Evolutionary conservation across 2,113 vertebrate species (phyloP).

Genomic region (Corvus hawaiiensis): DNA sequence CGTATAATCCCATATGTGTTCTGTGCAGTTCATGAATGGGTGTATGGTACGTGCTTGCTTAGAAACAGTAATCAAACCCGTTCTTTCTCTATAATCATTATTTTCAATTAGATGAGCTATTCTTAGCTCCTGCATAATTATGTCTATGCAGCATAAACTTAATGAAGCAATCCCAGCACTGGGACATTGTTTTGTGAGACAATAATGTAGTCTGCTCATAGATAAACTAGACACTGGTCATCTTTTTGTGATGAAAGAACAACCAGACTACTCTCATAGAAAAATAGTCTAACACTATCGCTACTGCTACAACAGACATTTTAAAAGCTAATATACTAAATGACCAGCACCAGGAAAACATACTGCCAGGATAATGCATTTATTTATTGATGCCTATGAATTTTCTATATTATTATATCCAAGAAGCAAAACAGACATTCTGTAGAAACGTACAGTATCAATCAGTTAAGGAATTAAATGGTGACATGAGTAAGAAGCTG

Average conservation of each 20-base stretch:
- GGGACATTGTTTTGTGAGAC: conserved; percentile 25
- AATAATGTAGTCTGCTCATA: conserved; percentile 4
- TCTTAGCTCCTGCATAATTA: conserved; percentile 51
- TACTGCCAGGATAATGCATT: neutral
- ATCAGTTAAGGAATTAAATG: neutral
- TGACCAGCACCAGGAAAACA: neutral
- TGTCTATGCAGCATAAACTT: conserved; percentile 22
- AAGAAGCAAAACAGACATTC: neutral
- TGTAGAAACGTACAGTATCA: neutral
- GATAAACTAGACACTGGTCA: conserved; percentile 21
- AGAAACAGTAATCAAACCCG: conserved; percentile 8
- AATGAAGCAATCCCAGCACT: conserved; percentile 38
- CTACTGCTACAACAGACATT: neutral
- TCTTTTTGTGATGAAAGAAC: conserved; percentile 3
- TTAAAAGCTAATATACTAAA: neutral
- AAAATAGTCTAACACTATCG: neutral
- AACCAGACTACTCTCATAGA: neutral
- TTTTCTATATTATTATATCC: neutral
- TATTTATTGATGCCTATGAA: neutral
- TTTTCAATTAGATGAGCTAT: conserved; percentile 58
- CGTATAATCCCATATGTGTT: neutral
- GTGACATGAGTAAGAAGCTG: neutral
- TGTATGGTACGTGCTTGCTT: neutral
- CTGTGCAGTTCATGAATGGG: conserved; percentile 18
- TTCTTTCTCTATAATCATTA: conserved; percentile 46